phyloP scores from a whole-genome alignment of 2,113 vertebrate genomes.

The Ciconia boyciana region DNA sequence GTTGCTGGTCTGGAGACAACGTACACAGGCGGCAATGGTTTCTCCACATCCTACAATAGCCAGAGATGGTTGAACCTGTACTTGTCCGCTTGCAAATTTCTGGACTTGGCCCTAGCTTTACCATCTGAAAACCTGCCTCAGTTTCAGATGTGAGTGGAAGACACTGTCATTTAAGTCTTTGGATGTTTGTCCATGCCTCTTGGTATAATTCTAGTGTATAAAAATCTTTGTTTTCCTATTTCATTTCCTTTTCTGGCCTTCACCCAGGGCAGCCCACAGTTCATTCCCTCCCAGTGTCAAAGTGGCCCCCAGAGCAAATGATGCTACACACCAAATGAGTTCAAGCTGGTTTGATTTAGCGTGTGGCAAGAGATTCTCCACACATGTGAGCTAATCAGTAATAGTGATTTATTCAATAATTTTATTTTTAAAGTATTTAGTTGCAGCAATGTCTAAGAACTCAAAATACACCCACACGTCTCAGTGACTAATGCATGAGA shows the following conservation, averaged over 20 bases:
- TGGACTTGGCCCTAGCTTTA: constrained; percentile 94
- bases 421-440: not conserved
- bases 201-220: not conserved
- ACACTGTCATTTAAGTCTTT: not conserved
- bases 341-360: not conserved
- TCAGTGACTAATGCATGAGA: not conserved
- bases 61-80: constrained; percentile 99
- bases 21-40: constrained; percentile 95
- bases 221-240: not conserved
- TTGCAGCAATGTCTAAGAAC: not conserved
- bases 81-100: constrained; percentile 96
- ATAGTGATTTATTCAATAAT: not conserved
- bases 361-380: not conserved
- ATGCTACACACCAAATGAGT: not conserved
- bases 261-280: not conserved
- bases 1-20: constrained; percentile 95
- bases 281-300: not conserved
- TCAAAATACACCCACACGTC: not conserved
- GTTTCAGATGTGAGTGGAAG: constrained; percentile 94
- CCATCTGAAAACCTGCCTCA: constrained; percentile 97
- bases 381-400: not conserved
- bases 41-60: constrained; percentile 98
- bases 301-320: not conserved
- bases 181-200: not conserved
- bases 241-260: not conserved